phyloP scores from a whole-genome alignment of 2,888 invertebrate genomes.

The Yponomeuta cagnagella region DNA sequence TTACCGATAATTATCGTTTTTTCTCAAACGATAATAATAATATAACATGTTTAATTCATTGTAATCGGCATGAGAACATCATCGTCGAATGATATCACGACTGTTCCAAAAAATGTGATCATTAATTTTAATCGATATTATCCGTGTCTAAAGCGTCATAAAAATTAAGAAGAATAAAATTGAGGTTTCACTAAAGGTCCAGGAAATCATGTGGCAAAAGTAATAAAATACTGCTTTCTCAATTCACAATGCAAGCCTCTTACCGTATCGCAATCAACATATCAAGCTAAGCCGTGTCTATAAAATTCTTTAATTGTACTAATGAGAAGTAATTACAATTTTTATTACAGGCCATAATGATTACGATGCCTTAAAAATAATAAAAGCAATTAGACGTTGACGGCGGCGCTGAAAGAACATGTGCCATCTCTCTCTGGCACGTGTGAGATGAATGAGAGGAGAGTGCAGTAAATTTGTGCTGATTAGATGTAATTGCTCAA shows the following conservation, averaged over 20 bases:
- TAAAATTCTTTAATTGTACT: conserved; percentile 75
- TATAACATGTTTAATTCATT: conserved; percentile 18
- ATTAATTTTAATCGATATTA: conserved; percentile 65
- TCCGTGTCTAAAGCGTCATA: conserved; percentile 63
- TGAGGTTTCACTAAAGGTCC: conserved; percentile 21
- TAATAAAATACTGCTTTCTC: conserved; percentile 55
- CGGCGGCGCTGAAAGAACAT: conserved; percentile 58
- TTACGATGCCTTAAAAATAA: conserved; percentile 76
- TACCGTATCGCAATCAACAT: conserved; percentile 65
- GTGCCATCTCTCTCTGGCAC: conserved; percentile 47
- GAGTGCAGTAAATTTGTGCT: conserved; percentile 38
- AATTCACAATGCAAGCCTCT: conserved; percentile 45
- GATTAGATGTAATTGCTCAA: conserved; percentile 74
- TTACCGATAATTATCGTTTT: conserved; percentile 3
- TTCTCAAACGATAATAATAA: conserved; percentile 2
- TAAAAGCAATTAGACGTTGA: conserved; percentile 75
- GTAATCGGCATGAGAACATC: conserved; percentile 25
- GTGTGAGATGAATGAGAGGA: conserved; percentile 30
- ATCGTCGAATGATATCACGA: conserved; percentile 13
- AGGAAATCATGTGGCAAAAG: conserved; percentile 37
- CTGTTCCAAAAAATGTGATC: conserved; percentile 44
- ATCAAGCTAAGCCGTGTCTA: conserved; percentile 69
- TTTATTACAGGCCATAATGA: conserved; percentile 73
- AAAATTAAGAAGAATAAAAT: conserved; percentile 33
- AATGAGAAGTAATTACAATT: conserved; percentile 76